Evolutionary conservation across 2,888 invertebrate genomes (phyloP), one percentile per base, ranked within the genome.

Genomic region (Linnaemya tessellans): DNA sequence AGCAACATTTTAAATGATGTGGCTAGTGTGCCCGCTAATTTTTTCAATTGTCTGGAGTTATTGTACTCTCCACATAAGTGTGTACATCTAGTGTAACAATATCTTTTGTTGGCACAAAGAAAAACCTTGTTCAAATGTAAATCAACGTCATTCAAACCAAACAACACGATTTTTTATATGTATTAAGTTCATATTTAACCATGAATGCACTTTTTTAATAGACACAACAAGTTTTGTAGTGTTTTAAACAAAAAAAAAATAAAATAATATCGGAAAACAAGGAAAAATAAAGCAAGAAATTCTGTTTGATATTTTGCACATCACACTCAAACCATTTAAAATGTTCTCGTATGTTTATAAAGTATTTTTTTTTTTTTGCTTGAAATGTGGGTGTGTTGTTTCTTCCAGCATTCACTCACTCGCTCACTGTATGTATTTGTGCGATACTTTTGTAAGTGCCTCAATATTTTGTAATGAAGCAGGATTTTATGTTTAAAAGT

Each of bases 381-480:
- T 15, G 46, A 73, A 67, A 60, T 80, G 43, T 64, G 79, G 70
- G 77, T 67, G 67, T 77, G 54, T 54, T 51, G 43, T 54, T 41
- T 35, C 41, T 51, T 51, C 15, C 13, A 43, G 20, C 41, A 11
- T 1, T 11, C 41, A 41, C 13, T 11, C 41, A 41, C 8, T 71
- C n/a, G 46, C 18, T 58, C 68, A 56, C 30, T 62, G 58, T 35
- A 18, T 62, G 49, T 62, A 41, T 62, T 41, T 79, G 38, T 51
- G 51, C 67, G 46, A 74, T 74, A 67, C 51, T 67, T 65, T 68
- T 65, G 58, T 18, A 80, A 75, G 62, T 75, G 70, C 38, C 73
- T 74, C 70, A 75, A 80, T 77, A 62, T 81, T 73, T 68, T 81
- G 73, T 78, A 80, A 84, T 84, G 73, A 81, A 81, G 81, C 80